Evolutionary conservation across 2,888 invertebrate genomes (phyloP).

Genomic region (Thereva nobilitata): DNA sequence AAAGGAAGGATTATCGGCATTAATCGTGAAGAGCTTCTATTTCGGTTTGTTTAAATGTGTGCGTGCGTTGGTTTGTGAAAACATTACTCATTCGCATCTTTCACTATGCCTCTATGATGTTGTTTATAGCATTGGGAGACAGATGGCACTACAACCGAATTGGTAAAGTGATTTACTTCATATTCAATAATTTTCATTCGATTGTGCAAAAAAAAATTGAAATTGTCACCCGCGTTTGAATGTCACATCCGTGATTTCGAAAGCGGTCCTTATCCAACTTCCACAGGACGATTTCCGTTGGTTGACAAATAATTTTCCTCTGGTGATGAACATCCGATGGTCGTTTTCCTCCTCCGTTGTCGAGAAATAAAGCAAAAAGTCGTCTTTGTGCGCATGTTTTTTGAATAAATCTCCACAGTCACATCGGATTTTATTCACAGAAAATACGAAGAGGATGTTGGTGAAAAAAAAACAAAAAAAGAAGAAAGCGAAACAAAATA

Average conservation of each 20-base stretch:
- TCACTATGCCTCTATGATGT: neutral
- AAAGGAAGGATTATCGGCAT: too few species aligned
- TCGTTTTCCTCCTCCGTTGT: constrained; percentile 2
- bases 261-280: neutral
- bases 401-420: constrained; percentile 4
- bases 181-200: neutral
- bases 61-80: constrained; percentile 4
- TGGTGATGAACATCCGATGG: constrained; percentile 12
- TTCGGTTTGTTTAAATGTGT: neutral
- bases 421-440: constrained; percentile 13
- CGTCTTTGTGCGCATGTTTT: constrained; percentile 19
- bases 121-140: constrained; percentile 23
- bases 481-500: constrained; percentile 10
- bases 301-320: constrained; percentile 20
- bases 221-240: too few species aligned
- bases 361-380: neutral
- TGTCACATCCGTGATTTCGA: too few species aligned
- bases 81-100: constrained; percentile 19
- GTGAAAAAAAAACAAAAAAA: constrained; percentile 24
- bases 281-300: constrained; percentile 6
- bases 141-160: constrained; percentile 24
- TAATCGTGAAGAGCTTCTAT: too few species aligned
- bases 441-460: constrained; percentile 12
- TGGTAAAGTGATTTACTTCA: constrained; percentile 1
- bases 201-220: too few species aligned